phyloP scores from a whole-genome alignment of 1,140 invertebrate species.

The Drosophila subobscura region DNA sequence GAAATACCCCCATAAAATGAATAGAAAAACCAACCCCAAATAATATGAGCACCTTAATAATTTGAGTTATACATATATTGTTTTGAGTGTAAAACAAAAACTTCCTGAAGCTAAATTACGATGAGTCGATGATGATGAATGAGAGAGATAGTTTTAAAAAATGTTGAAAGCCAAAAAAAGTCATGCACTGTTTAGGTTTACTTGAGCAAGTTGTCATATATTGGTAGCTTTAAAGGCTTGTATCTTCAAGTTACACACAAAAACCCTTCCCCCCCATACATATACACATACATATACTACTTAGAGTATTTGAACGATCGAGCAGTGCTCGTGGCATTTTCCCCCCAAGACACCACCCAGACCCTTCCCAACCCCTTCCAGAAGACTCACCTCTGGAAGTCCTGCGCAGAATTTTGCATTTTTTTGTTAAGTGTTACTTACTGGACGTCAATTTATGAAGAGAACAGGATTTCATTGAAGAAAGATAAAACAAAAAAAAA shows the following conservation, averaged over 20 bases:
- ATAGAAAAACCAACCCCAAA: conserved; percentile 39
- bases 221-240: conserved; percentile 80
- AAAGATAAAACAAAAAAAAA: conserved; percentile 31
- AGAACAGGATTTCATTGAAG: conserved; percentile 42
- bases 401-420: conserved; percentile 80
- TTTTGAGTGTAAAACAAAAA: conserved; percentile 58
- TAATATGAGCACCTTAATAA: conserved; percentile 32
- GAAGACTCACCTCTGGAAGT: conserved; percentile 42
- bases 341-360: conserved; percentile 25
- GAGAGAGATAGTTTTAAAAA: conserved; percentile 63
- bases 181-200: conserved; percentile 78
- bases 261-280: conserved; percentile 44
- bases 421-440: conserved; percentile 71
- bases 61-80: conserved; percentile 63
- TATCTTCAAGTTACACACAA: conserved; percentile 75
- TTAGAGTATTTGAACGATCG: conserved; percentile 73
- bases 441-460: conserved; percentile 63
- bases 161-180: conserved; percentile 78
- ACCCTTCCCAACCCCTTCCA: conserved; percentile 13
- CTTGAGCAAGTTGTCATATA: conserved; percentile 77
- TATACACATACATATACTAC: conserved; percentile 54
- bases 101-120: conserved; percentile 34
- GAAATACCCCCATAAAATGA: conserved; percentile 34
- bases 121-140: conserved; percentile 9
- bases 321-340: conserved; percentile 60